Percentiles rank a stretch among this genome's conserved stretches.
Evolutionary conservation across 2,113 vertebrate genomes (phyloP).

Genomic region (Gracilinanus agilis): DNA sequence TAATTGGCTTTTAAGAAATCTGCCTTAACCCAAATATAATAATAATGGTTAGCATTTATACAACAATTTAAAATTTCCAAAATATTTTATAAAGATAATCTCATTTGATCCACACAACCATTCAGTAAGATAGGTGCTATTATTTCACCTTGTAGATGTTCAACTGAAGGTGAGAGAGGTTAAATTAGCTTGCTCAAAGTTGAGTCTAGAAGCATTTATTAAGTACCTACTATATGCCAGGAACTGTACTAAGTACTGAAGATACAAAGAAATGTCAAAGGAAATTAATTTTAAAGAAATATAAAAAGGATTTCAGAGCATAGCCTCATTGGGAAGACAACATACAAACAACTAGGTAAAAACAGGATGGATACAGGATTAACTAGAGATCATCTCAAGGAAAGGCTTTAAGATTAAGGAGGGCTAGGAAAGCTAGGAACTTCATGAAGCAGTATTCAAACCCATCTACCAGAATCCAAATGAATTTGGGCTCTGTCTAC

Average conservation of each 20-base stretch:
- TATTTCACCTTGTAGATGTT: conserved; percentile 1
- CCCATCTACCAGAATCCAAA: neutral
- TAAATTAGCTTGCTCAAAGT: neutral
- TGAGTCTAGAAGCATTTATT: conserved; percentile 22
- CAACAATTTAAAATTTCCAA: neutral
- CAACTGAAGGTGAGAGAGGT: neutral
- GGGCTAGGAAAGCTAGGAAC: neutral
- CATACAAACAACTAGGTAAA: neutral
- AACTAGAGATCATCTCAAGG: neutral
- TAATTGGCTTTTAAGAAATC: neutral
- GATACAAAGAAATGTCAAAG: neutral
- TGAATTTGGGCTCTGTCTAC: neutral
- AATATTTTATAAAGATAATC: neutral
- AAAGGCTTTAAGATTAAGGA: neutral
- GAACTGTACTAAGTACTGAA: neutral
- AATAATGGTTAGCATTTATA: neutral
- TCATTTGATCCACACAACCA: neutral
- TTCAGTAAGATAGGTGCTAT: neutral
- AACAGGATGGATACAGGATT: neutral
- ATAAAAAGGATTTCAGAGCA: neutral
- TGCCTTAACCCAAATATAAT: neutral
- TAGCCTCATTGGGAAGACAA: neutral
- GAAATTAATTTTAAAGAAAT: neutral
- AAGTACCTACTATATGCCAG: neutral
- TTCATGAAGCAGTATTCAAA: neutral